Evolutionary conservation across 2,113 vertebrate genomes (phyloP), one percentile per base, ranked within the genome.

Genomic region (Fregetta grallaria): DNA sequence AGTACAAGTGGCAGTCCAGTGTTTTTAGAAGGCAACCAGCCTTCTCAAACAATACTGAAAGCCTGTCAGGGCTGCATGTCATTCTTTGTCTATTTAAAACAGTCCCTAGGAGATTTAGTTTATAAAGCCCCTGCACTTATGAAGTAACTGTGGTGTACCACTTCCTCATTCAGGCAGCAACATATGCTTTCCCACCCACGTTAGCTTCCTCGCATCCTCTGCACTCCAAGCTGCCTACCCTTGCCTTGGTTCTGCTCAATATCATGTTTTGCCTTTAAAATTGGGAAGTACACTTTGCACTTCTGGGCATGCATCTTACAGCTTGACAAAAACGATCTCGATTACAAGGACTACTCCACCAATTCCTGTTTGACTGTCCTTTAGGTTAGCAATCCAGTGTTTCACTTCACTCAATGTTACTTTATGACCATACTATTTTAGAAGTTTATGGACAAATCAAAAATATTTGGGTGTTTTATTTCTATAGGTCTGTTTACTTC

Each of bases 101-200:
- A 93, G 78, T 83, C 97, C 97, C 97, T 97, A 80, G 75, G 90
- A 98, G 97, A 97, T 97, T 94, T 95, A 97, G 95, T 98, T 98
- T 98, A 97, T 98, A 98, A 98, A 99, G 98, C 98, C 97, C 96
- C 98, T 94, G 85, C 98, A 97, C 98, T 98, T 97, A 97, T 95
- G 98, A 98, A 99, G 98, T 96, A 98, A 97, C 98, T 98, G 98
- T 98, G 99, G 99, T 98, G 83, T 97, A 98, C 98, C 99, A 98
- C 99, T 99, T 99, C 98, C 99, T 99, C 97, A 98, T 97, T 97
- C 97, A 92, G 94, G 86, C 97, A 97, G 98, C 97, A 97, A 94
- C 98, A 97, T 98, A 97, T 98, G 98, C 96, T 97, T 97, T 98
- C 98, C 99, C 99, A 99, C 99, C 98, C 99, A 99, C 95, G 45